Percentiles rank a stretch among this genome's conserved stretches.
Evolutionary conservation across 2,797 vertebrate genomes (phyloP).

Genomic region (Decapterus maruadsi): DNA sequence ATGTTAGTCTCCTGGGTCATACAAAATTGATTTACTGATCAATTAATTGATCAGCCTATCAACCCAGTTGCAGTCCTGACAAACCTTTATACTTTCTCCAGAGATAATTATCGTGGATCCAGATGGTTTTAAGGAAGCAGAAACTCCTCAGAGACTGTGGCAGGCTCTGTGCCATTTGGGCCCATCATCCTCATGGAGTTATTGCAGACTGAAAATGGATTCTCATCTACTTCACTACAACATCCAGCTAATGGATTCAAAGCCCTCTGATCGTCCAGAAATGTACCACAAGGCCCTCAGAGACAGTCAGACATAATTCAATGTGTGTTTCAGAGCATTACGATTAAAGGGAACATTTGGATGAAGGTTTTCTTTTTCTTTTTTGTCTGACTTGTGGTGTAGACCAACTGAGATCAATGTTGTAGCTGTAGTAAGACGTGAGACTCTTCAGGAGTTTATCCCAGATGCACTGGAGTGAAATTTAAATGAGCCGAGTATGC

Average conservation of each 20-base stretch:
- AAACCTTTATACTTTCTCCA: constrained; percentile 22
- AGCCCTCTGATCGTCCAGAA: constrained; percentile 32
- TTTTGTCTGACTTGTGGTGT: constrained; percentile 4
- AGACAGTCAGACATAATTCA: constrained; percentile 16
- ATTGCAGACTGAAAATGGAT: constrained; percentile 47
- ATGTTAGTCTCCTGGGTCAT: background rate
- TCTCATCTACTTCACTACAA: constrained; percentile 49
- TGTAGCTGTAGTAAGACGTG: background rate
- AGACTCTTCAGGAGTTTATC: background rate
- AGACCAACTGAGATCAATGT: background rate
- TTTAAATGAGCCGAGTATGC: background rate
- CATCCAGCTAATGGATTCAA: constrained; percentile 52
- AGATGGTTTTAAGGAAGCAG: constrained; percentile 38
- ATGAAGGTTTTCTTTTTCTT: background rate
- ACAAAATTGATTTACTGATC: background rate
- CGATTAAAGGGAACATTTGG: constrained; percentile 6
- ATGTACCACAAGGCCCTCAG: constrained; percentile 10
- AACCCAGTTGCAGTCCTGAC: constrained; percentile 3
- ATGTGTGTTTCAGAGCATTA: constrained; percentile 21
- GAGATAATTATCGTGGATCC: constrained; percentile 30
- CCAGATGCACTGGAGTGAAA: constrained; percentile 3
- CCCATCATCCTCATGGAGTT: constrained; percentile 46
- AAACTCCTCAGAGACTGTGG: constrained; percentile 30
- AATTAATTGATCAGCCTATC: constrained; percentile 1
- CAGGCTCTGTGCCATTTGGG: constrained; percentile 47